phyloP scores from a whole-genome alignment of 1,140 invertebrate genomes.

The Ctenoplectra terminalis region DNA sequence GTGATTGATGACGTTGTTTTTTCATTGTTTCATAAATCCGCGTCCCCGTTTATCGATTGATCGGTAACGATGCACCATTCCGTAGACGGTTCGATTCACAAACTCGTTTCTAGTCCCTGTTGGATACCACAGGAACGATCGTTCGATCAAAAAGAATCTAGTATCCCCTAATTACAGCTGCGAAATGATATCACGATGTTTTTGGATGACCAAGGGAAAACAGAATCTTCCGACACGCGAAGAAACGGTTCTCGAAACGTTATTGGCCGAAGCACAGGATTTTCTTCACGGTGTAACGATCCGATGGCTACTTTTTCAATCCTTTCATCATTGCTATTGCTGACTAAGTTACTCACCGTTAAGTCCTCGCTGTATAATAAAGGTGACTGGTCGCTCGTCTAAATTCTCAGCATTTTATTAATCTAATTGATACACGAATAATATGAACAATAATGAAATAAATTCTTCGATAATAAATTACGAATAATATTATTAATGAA shows the following conservation, averaged over 20 bases:
- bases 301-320: too few species aligned
- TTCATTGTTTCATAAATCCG: constrained; percentile 75
- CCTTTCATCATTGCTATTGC: too few species aligned
- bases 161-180: constrained; percentile 52
- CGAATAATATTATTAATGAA: too few species aligned
- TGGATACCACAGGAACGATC: constrained; percentile 42
- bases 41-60: constrained; percentile 73
- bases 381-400: too few species aligned
- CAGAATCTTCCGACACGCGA: constrained; percentile 13
- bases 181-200: constrained; percentile 1
- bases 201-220: neutral
- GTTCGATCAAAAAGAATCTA: constrained; percentile 32
- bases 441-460: too few species aligned
- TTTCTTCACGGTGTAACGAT: constrained; percentile 37
- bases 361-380: too few species aligned
- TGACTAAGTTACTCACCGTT: too few species aligned
- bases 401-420: too few species aligned
- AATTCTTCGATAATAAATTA: too few species aligned
- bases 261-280: constrained; percentile 44
- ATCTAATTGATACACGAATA: too few species aligned
- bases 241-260: constrained; percentile 52
- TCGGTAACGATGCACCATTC: constrained; percentile 62
- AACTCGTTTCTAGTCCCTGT: neutral
- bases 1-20: constrained; percentile 77
- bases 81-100: constrained; percentile 1